Evolutionary conservation across 2,113 vertebrate species (phyloP), one percentile per base, ranked within the genome.

Genomic region (Grammomys surdaster): DNA sequence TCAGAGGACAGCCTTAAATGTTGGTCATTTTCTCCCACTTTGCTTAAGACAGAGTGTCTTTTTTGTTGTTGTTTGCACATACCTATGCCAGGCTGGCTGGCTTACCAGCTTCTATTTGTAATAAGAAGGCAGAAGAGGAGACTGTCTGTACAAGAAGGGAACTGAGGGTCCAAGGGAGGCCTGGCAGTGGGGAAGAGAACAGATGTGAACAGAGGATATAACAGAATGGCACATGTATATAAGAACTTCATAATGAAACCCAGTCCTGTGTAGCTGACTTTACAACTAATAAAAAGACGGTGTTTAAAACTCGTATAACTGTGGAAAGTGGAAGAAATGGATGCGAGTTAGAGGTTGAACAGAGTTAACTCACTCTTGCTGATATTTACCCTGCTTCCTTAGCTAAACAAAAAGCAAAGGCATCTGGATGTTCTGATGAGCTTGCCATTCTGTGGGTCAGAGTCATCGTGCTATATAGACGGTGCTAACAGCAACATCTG

Each of bases 391-490:
- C 70, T 60, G 84, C 67, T 67, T 22, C 94, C 67, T 69, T 81
- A 54, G 65, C 65, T 60, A 67, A 96, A 76, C 28, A 58, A 84
- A 89, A 60, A 76, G 85, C 92, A 96, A 88, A 82, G 86, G 26
- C 17, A 1, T 65, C 10, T 31, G 33, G 87, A 51, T 77, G 67
- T 93, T 91, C 81, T 90, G 46, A 51, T 28, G n/a, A 40, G 46
- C 13, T 5, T 13, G 33, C 72, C 9, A 48, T 90, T 56, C 84
- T 90, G 60, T 46, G 78, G 43, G 58, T 90, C 69, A 88, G 54
- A 5, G 77, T 96, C 56, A 26, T 16, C 9, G 33, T 4, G 70
- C 90, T 8, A 1, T 54, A 58, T 93, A 86, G 86, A 33, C 28
- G 20, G 13, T 60, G 51, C 26, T 43, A 40, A 95, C 36, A 78